Percentiles rank a stretch among this genome's conserved stretches.
Evolutionary conservation across 2,113 vertebrate genomes (phyloP).

Genomic region (Poeciliopsis occidentalis): DNA sequence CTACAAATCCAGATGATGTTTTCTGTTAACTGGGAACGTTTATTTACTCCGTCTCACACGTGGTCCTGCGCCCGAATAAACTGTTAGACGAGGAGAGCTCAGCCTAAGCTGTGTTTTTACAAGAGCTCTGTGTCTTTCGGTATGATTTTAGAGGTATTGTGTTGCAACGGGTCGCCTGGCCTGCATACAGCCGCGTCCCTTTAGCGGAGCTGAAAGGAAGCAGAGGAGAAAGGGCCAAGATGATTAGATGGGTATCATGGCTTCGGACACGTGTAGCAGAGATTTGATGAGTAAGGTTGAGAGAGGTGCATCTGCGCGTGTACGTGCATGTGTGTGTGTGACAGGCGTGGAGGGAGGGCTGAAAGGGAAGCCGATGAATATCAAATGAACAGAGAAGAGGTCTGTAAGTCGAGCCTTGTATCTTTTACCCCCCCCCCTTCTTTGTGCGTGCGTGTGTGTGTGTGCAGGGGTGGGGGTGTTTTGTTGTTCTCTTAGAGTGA

Average conservation of each 20-base stretch:
- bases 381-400: slow-evolving; percentile 71
- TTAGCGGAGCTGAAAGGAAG: slow-evolving; percentile 28
- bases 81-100: not conserved
- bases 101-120: not conserved
- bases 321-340: slow-evolving; percentile 25
- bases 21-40: not conserved
- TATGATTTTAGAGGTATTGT: slow-evolving; percentile 47
- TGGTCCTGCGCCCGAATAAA: not conserved
- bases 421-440: slow-evolving; percentile 44
- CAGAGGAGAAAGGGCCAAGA: slow-evolving; percentile 51
- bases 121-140: slow-evolving; percentile 7
- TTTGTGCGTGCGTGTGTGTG: not conserved
- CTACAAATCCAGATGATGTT: not conserved
- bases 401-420: slow-evolving; percentile 59
- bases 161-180: slow-evolving; percentile 57
- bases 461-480: slow-evolving; percentile 39
- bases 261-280: slow-evolving; percentile 65
- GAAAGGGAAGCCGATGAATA: slow-evolving; percentile 66
- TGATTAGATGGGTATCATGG: slow-evolving; percentile 64
- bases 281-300: slow-evolving; percentile 62
- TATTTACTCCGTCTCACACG: not conserved
- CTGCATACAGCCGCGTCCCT: slow-evolving; percentile 25
- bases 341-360: slow-evolving; percentile 25
- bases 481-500: slow-evolving; percentile 65
- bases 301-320: slow-evolving; percentile 1